phyloP scores from a whole-genome alignment of 2,113 vertebrate genomes.

The Promerops cafer region DNA sequence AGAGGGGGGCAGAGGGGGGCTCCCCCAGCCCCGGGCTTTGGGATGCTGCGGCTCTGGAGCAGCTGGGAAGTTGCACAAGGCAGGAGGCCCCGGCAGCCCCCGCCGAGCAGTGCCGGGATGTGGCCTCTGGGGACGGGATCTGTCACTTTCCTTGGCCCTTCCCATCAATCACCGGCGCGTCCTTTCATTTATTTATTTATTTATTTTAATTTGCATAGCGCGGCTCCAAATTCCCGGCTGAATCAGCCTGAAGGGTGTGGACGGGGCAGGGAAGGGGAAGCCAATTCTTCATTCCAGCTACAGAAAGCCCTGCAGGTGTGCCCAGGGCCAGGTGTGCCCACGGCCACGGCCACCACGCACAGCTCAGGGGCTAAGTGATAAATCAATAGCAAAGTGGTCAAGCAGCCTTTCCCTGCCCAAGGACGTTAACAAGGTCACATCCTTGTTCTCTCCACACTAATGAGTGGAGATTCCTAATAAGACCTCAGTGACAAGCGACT shows the following conservation, averaged over 20 bases:
- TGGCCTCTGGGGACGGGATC: neutral
- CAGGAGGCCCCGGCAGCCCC: neutral
- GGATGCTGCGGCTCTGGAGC: neutral
- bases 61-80: neutral
- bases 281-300: neutral
- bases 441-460: conserved; percentile 32
- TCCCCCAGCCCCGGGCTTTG: neutral
- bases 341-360: rapidly evolving
- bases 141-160: neutral
- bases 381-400: neutral
- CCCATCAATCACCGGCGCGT: neutral
- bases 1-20: neutral
- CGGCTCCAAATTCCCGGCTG: neutral
- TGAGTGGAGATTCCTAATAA: conserved; percentile 35
- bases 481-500: conserved; percentile 46
- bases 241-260: neutral
- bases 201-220: neutral
- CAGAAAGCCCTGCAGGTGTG: neutral
- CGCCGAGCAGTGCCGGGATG: neutral
- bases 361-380: neutral
- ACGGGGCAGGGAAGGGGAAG: neutral
- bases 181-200: neutral
- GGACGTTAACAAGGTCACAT: conserved; percentile 31
- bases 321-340: neutral
- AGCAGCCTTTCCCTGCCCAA: neutral